Conservation (phyloP, 1,140 invertebrate species). For the Pogonognathellus flavescens region DNA sequence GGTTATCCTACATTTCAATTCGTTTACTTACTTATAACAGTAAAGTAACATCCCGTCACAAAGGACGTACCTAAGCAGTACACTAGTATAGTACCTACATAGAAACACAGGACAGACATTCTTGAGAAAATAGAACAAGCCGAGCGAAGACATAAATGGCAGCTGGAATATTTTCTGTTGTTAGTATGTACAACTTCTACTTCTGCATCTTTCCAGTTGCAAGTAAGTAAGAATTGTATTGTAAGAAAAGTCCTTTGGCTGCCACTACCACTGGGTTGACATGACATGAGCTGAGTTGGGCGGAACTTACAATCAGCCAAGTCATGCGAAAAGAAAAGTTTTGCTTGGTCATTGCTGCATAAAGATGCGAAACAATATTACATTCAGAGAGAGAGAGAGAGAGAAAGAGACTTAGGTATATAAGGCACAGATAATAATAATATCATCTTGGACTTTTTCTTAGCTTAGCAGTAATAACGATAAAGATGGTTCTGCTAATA, state of each 20-base stretch:
- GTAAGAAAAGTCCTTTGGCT: not conserved
- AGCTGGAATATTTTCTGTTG: not conserved
- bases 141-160: conserved; percentile 8
- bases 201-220: not conserved
- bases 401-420: too few relatives aligned
- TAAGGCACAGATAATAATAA: too few relatives aligned
- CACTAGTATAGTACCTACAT: too few relatives aligned
- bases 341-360: not conserved
- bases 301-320: not conserved
- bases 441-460: too few relatives aligned
- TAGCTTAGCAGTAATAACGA: too few relatives aligned
- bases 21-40: too few relatives aligned
- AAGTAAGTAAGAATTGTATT: not conserved
- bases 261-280: conserved; percentile 14
- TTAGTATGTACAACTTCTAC: not conserved
- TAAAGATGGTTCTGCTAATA: too few relatives aligned
- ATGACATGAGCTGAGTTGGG: conserved; percentile 20
- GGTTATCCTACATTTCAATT: too few relatives aligned
- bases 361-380: not conserved
- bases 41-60: too few relatives aligned
- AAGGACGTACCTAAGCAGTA: too few relatives aligned
- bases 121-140: not conserved
- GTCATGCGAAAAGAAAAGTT: not conserved
- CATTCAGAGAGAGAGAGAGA: not conserved
- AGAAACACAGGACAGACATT: not conserved